Evolutionary conservation across 2,113 vertebrate genomes (phyloP), one percentile per base, ranked within the genome.

Genomic region (Lynx canadensis): DNA sequence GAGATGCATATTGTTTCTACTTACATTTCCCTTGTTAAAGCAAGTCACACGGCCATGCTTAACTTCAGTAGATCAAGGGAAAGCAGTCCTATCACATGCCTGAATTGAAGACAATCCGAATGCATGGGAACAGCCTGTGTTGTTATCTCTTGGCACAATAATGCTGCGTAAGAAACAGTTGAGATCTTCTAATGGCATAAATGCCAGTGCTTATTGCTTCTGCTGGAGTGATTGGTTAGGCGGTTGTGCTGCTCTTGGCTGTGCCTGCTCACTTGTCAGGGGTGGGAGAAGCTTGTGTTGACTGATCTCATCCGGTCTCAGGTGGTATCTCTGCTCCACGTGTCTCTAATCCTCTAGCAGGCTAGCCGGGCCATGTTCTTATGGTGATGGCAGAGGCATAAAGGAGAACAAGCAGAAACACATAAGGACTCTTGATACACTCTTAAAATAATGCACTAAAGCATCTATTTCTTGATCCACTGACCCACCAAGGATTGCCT

Each of bases 381-480:
- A 50, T 1, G 15, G 52, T 73, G 25, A 27, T 25, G 5, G 27
- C 27, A 86, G 80, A 93, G 52, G 45, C 29, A 65, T 31, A 78
- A 45, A 55, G 1, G 21, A 63, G 3, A 63, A 25, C 36, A 41
- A 71, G 48, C 10, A 10, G 45, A 84, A 91, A 66, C 27, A 63
- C 12, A 52, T 3, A 25, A 52, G 29, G 18, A 76, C 41, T 66
- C 52, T 33, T 16, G 38, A 71, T 13, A 25, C n/a, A 38, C 52
- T 80, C 50, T 91, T 52, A 82, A 82, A 95, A 78, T 71, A 71
- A 65, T 31, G 36, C 10, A 18, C 60, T 33, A 14, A 63, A 84
- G 23, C 19, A 80, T 97, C 52, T 60, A 45, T 41, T 79, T 95
- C 63, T 85, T 38, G 68, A 94, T 36, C 38, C 9, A 52, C 16